Percentiles rank a stretch among this genome's conserved stretches.
These are phyloP conservation scores for Falco naumanni DNA, from an alignment of 2,797 vertebrate genomes.

Conservation along the genomic window DNA sequence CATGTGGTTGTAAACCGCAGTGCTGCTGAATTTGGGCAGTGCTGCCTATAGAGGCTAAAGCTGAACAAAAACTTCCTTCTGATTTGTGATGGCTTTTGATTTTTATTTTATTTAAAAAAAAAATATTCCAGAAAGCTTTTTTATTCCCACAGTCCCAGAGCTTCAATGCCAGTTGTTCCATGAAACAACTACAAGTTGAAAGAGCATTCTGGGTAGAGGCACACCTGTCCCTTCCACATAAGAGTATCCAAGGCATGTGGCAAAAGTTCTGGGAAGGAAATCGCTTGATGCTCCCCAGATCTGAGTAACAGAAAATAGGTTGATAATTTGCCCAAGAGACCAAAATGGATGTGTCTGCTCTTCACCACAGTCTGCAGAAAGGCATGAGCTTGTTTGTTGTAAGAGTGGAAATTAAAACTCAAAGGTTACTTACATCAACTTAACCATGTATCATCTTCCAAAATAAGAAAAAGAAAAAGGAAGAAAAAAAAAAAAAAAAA, in stretches of 20 bases:
- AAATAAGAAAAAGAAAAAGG: neutral
- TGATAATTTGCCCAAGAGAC: neutral
- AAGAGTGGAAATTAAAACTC: neutral
- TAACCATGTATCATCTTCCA: neutral
- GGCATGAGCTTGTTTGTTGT: neutral
- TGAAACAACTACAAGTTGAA: neutral
- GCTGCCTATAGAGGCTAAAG: neutral
- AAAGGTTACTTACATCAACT: neutral
- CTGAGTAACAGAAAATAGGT: neutral
- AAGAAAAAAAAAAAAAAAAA: neutral
- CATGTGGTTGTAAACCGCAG: neutral
- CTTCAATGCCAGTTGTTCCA: neutral
- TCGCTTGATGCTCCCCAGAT: neutral
- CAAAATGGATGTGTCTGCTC: neutral
- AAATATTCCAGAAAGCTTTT: neutral
- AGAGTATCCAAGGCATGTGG: neutral
- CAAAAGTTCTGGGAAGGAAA: neutral
- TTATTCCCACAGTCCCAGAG: neutral
- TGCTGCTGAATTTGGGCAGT: neutral
- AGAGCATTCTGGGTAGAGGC: neutral
- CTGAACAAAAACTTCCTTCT: neutral
- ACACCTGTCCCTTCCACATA: rapidly evolving
- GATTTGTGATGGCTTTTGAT: neutral
- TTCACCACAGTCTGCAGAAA: neutral
- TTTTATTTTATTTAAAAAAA: neutral